Evolutionary conservation across 2,888 invertebrate species (phyloP), one percentile per base, ranked within the genome.

Genomic region (Polietes domitor): DNA sequence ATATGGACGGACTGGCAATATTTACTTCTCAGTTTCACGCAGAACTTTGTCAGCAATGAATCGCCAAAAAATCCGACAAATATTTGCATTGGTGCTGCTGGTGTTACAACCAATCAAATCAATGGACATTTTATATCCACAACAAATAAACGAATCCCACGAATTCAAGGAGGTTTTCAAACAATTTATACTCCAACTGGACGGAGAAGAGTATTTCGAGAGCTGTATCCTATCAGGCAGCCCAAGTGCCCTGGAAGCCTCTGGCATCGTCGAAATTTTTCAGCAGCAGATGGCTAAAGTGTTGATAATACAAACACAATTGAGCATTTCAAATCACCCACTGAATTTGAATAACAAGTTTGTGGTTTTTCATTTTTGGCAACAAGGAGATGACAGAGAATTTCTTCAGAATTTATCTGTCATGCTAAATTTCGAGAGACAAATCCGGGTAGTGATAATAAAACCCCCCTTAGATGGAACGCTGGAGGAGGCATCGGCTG

Each of bases 361-460:
- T 17, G 12, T 83, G 21, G 21, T 68, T 1, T 7, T 83, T 1
- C 43, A 58, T 1, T 28, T n/a, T 26, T 83, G 83, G 78, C 65
- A 76, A 10, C 17, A 72, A 0, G 70, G 61, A 65, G 17, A n/a
- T 4, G 1, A 43, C 0, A 9, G 24, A 0, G 41, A 50, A 1
- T 61, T 76, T 19, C 12, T 76, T 5, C 50, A 43, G 0, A 1
- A 12, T 24, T 79, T 83, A n/a, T 41, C 79, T 2, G 17, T 0
- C 0, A 19, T 43, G 7, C 26, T 83, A 15, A 28, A 76, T 6
- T 58, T 58, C 2, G 72, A 43, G 41, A 63, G 80, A n/a, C 61
- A 53, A 50, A 81, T 65, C 19, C 78, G 72, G 24, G n/a, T 82
- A 7, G n/a, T 82, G 19, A n/a, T 83, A 2, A 47, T 83, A 12